Percentiles rank a stretch among this genome's conserved stretches.
Evolutionary conservation across 2,888 invertebrate species (phyloP).

Genomic region (Drosophila engyochracea): DNA sequence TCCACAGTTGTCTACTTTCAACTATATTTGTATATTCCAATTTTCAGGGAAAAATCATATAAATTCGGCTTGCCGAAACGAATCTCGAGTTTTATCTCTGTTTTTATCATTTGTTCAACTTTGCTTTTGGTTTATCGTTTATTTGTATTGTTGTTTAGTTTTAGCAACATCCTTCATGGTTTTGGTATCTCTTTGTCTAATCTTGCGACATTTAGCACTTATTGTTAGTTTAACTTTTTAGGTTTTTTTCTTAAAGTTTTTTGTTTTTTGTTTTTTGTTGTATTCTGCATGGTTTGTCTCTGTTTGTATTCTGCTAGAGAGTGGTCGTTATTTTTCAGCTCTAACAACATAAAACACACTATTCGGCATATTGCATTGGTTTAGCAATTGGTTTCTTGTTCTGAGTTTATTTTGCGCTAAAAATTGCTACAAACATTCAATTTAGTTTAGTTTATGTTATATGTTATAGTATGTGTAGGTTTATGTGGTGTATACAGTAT

Average conservation of each 20-base stretch:
- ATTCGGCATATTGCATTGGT: slow-evolving; percentile 47
- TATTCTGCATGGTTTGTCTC: slow-evolving; percentile 30
- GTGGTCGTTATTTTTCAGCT: slow-evolving; percentile 34
- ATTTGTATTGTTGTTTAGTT: slow-evolving; percentile 32
- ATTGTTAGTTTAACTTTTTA: slow-evolving; percentile 51
- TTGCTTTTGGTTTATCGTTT: slow-evolving; percentile 44
- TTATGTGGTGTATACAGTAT: slow-evolving; percentile 45
- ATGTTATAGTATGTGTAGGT: slow-evolving; percentile 46
- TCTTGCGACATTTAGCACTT: slow-evolving; percentile 56
- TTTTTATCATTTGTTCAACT: slow-evolving; percentile 6
- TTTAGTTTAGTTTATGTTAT: slow-evolving; percentile 47
- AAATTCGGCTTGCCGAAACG: slow-evolving; percentile 35
- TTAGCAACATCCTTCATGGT: slow-evolving; percentile 44
- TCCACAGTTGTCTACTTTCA: not conserved
- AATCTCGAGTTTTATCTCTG: slow-evolving; percentile 9
- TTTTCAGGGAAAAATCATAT: slow-evolving; percentile 19
- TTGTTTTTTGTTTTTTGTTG: slow-evolving; percentile 20
- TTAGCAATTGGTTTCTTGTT: slow-evolving; percentile 41
- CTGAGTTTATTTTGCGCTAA: slow-evolving; percentile 59
- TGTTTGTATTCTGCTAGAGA: slow-evolving; percentile 33
- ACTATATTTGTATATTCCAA: not conserved
- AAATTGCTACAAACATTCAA: slow-evolving; percentile 74
- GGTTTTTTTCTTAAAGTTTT: slow-evolving; percentile 9
- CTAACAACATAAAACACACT: slow-evolving; percentile 53
- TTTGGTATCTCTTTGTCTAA: slow-evolving; percentile 73